Conservation (phyloP, 1,140 invertebrate genomes). For the Arion vulgaris region DNA sequence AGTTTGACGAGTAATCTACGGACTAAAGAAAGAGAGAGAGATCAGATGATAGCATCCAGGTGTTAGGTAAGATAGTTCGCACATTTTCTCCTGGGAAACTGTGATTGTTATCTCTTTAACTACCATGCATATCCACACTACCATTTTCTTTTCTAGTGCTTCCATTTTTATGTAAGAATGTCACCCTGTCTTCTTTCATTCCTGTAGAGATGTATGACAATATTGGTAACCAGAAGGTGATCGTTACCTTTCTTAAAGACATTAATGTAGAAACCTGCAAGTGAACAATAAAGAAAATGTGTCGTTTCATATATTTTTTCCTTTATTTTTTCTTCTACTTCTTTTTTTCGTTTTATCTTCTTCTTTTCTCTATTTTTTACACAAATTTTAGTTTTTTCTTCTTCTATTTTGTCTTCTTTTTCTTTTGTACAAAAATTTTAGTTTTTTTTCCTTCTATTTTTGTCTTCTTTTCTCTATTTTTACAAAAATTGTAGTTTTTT, state of each 20-base stretch:
- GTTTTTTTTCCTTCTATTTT: not conserved
- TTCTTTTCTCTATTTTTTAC: not conserved
- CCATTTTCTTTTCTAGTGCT: not conserved
- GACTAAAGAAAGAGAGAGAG: not conserved
- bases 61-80: not conserved
- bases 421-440: not conserved
- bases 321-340: no score
- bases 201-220: no score
- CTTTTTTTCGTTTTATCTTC: no score
- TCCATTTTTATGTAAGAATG: no score
- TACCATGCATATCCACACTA: not conserved
- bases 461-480: not conserved
- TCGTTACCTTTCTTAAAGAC: no score
- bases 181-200: no score
- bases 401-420: not conserved
- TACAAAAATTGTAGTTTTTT: no score
- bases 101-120: not conserved
- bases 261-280: no score
- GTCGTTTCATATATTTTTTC: no score
- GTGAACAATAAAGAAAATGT: no score
- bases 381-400: not conserved
- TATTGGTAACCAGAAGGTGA: no score
- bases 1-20: not conserved
- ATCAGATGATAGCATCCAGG: not conserved
- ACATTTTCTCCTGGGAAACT: not conserved